Evolutionary conservation across 1,140 invertebrate species (phyloP).

Genomic region (Lordiphosa collinella): DNA sequence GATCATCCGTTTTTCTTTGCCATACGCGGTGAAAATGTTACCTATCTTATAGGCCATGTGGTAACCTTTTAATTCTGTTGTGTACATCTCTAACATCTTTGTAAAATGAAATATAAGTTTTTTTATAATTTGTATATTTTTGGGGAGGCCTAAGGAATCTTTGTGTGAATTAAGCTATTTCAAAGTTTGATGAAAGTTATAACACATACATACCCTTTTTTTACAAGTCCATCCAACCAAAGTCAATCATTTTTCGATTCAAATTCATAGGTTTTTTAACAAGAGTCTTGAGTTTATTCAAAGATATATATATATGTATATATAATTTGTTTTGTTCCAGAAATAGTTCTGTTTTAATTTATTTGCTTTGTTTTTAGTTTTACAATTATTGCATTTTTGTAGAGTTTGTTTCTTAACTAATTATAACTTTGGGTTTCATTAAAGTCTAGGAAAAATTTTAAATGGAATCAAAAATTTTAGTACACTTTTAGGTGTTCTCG

Average conservation of each 20-base stretch:
- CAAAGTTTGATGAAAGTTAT: too few species aligned
- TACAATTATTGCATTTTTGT: slow-evolving; percentile 75
- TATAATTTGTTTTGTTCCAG: slow-evolving; percentile 65
- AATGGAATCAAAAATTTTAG: slow-evolving; percentile 69
- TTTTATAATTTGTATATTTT: too few species aligned
- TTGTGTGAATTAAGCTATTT: too few species aligned
- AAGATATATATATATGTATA: slow-evolving; percentile 62
- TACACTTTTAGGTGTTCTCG: slow-evolving; percentile 29
- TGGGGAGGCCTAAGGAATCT: too few species aligned
- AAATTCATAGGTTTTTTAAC: slow-evolving; percentile 61
- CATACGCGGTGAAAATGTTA: slow-evolving; percentile 59
- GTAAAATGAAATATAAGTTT: too few species aligned
- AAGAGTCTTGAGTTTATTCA: slow-evolving; percentile 77
- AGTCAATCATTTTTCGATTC: background rate
- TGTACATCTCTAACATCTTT: background rate
- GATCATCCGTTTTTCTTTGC: slow-evolving; percentile 78
- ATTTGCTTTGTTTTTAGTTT: slow-evolving; percentile 38
- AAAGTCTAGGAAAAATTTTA: slow-evolving; percentile 61
- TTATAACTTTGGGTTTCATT: slow-evolving; percentile 30
- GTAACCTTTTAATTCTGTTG: slow-evolving; percentile 41
- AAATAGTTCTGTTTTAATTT: slow-evolving; percentile 62
- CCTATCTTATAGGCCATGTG: slow-evolving; percentile 67
- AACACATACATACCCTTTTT: background rate
- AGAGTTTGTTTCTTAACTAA: slow-evolving; percentile 29
- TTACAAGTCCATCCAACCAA: background rate